phyloP scores from a whole-genome alignment of 2,888 invertebrate genomes.

The Nebria brevicollis region DNA sequence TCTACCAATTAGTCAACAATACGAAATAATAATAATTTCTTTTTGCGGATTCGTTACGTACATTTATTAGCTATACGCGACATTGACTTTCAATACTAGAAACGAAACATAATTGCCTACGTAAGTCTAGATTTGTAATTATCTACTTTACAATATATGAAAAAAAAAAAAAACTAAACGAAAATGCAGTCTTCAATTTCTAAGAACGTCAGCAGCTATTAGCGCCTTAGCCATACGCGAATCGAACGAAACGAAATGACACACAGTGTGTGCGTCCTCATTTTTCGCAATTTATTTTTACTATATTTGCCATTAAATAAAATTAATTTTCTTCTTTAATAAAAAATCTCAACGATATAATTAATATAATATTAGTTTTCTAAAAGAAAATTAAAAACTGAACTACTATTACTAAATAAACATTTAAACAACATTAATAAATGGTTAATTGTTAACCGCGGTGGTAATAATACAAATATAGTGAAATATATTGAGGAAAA shows the following conservation, averaged over 20 bases:
- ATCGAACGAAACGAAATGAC: neutral
- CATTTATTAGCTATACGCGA: neutral
- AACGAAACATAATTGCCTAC: neutral
- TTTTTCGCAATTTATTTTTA: neutral
- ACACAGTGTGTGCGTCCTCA: neutral
- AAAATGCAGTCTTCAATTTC: neutral
- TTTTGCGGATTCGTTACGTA: neutral
- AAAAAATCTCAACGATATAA: no score
- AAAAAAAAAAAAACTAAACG: neutral
- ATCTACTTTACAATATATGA: neutral
- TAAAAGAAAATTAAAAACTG: no score
- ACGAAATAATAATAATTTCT: neutral
- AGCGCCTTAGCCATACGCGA: neutral
- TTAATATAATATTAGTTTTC: no score
- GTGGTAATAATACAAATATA: neutral
- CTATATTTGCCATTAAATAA: neutral
- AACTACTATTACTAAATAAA: no score
- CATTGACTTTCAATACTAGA: neutral
- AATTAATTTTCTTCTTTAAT: neutral
- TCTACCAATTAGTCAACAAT: conserved; percentile 1
- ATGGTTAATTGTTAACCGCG: no score
- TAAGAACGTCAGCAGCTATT: neutral
- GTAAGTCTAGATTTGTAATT: neutral
- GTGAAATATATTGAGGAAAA: neutral
- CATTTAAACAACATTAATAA: no score